Evolutionary conservation across 2,888 invertebrate species (phyloP), one percentile per base, ranked within the genome.

Genomic region (Cryptosula pallasiana): DNA sequence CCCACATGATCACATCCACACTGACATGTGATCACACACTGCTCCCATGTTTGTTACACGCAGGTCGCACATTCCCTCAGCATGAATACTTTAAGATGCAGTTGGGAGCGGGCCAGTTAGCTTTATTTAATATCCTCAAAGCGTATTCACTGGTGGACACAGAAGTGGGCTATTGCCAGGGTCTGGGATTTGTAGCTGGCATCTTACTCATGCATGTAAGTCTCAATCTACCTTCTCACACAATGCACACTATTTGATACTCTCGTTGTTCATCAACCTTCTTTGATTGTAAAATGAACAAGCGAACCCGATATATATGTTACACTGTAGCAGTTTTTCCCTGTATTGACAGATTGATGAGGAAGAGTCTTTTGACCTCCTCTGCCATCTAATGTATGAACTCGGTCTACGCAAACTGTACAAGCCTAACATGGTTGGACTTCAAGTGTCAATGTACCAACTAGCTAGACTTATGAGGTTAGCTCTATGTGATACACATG

Each of bases 151-250:
- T 97, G 34, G 85, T 96, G 54, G 97, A 98, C 84, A 91, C 92
- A 0, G 94, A 96, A 80, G 92, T 98, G 0, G 96, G 95, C 0
- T 97, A 97, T 84, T 97, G 97, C 77, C 97, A 98, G 86, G 97
- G 97, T 0, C 88, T 97, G 13, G 95, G 95, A 79, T 98, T 97
- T 81, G 94, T 97, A 1, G 96, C 95, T 74, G 97, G 95, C 16
- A 90, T 96, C 0, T 87, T 98, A 0, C 87, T 98, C 13, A 87
- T 98, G 78, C 97, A 98, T 86, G 95, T 95, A 85, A 90, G 92
- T 78, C n/a, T n/a, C n/a, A n/a, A n/a, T n/a, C n/a, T n/a, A n/a
- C n/a, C n/a, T n/a, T n/a, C n/a, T n/a, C n/a, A n/a, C n/a, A n/a
- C n/a, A n/a, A n/a, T n/a, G n/a, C n/a, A n/a, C n/a, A n/a, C n/a